Base-by-base conservation (phyloP, 2,888 invertebrate species). In the Caenorhabditis angaria region DNA sequence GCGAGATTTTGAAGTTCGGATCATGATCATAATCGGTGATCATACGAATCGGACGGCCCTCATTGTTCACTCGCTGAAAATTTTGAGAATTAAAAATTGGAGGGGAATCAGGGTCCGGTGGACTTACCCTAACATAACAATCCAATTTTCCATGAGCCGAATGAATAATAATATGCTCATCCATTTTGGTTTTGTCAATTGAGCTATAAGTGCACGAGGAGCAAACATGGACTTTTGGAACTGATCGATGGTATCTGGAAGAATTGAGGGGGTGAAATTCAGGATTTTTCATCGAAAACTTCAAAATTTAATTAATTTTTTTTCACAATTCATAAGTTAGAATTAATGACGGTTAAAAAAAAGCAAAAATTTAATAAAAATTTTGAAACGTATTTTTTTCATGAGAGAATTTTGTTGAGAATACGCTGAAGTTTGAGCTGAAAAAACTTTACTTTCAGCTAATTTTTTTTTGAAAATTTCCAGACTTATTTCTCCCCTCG, bases 151-250 rank as follows among this genome's bases (percentile, higher is more conserved):
- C 71, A 22, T 67, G 8, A 10, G 60, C 65, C 14, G 22, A 2
- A 51, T 73, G 73, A 14, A 73, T 48, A 2, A 73, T 27, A 4
- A 48, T 47, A 35, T 73, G 73, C 53, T 73, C 73, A 18, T 73
- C 73, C 69, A 73, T 73, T 50, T 65, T 69, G 3, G 25, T 2
- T 18, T 53, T 57, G 12, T 69, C 68, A 22, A 63, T 48, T 1
- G 69, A 69, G 28, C 73, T 73, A 35, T 73, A 73, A 8, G 61
- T 53, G 29, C 73, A 73, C n/a, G 28, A 51, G 18, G 73, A 73
- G 65, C 73, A 73, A 5, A 69, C 47, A 25, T 69, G 58, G 54
- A 61, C 29, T 48, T 32, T 6, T 25, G 58, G 58, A 22, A 47
- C 47, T 5, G 20, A 22, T 5, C 24, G n/a, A n/a, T 58, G 58